phyloP scores from a whole-genome alignment of 2,113 vertebrate species.

The Poecile atricapillus region DNA sequence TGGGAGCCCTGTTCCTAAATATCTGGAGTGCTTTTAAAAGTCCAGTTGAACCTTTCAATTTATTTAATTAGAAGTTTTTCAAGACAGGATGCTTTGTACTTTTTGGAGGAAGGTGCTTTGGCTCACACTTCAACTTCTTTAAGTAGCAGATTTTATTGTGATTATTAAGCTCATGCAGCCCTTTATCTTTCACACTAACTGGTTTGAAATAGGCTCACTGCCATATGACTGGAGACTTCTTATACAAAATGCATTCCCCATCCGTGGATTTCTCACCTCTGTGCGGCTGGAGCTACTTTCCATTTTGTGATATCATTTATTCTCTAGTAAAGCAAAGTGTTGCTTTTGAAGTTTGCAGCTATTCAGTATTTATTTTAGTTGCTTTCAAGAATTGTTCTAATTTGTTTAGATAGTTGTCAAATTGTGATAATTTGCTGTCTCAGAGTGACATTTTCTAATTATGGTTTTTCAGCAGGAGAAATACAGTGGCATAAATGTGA shows the following conservation, averaged over 20 bases:
- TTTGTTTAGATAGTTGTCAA: background rate
- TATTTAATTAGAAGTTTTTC: slow-evolving; percentile 2
- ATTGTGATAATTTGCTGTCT: background rate
- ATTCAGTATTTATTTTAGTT: background rate
- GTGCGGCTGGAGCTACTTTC: background rate
- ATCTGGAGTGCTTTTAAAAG: slow-evolving; percentile 27
- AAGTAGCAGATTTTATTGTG: background rate
- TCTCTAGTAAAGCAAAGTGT: background rate
- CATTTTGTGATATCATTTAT: background rate
- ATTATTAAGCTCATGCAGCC: background rate
- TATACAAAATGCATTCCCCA: background rate
- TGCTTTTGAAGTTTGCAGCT: background rate
- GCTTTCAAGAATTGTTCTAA: background rate
- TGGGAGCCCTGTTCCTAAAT: background rate
- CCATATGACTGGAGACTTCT: background rate
- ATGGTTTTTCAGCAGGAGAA: background rate
- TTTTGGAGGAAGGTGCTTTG: background rate
- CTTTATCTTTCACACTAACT: background rate
- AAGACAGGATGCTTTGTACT: background rate
- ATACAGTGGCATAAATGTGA: background rate
- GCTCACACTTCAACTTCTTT: background rate
- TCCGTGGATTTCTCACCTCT: background rate
- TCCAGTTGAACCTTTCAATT: background rate
- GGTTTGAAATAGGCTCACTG: background rate
- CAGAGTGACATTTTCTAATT: background rate